Evolutionary conservation across 2,113 vertebrate species (phyloP).

Genomic region (Gnathonemus echidnorhynchus): DNA sequence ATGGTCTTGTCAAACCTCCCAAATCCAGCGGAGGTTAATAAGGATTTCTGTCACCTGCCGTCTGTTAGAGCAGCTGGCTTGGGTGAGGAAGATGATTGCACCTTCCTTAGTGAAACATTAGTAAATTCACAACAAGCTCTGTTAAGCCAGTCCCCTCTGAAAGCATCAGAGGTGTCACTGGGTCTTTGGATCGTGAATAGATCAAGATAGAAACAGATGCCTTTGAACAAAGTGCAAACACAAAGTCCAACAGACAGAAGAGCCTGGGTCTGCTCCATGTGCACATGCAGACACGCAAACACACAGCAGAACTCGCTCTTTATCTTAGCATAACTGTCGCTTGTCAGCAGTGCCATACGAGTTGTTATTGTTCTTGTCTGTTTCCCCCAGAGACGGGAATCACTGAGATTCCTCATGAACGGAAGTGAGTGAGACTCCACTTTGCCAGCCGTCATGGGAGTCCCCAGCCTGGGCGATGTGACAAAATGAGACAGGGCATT

Average conservation of each 20-base stretch:
- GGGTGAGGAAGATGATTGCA: slow-evolving; percentile 34
- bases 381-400: neutral
- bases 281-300: neutral
- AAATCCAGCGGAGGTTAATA: slow-evolving; percentile 24
- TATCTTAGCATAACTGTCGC: slow-evolving; percentile 36
- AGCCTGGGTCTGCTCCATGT: slow-evolving; percentile 16
- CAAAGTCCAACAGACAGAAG: slow-evolving; percentile 18
- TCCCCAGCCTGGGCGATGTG: neutral
- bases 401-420: slow-evolving; percentile 15
- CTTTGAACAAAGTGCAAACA: slow-evolving; percentile 30
- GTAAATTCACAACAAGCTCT: slow-evolving; percentile 11
- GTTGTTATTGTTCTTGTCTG: slow-evolving; percentile 19
- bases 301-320: slow-evolving; percentile 19
- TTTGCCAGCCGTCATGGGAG: neutral
- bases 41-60: slow-evolving; percentile 33
- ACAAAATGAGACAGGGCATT: slow-evolving; percentile 12
- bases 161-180: slow-evolving; percentile 29
- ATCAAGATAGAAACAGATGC: slow-evolving; percentile 41
- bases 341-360: slow-evolving; percentile 25
- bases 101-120: slow-evolving; percentile 23
- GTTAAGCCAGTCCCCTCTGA: neutral
- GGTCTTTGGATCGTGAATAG: slow-evolving; percentile 49
- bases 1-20: slow-evolving; percentile 28
- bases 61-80: slow-evolving; percentile 40
- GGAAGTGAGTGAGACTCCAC: neutral